Base-by-base conservation (phyloP, 1,140 invertebrate genomes). In the Macrobrachium nipponense region DNA sequence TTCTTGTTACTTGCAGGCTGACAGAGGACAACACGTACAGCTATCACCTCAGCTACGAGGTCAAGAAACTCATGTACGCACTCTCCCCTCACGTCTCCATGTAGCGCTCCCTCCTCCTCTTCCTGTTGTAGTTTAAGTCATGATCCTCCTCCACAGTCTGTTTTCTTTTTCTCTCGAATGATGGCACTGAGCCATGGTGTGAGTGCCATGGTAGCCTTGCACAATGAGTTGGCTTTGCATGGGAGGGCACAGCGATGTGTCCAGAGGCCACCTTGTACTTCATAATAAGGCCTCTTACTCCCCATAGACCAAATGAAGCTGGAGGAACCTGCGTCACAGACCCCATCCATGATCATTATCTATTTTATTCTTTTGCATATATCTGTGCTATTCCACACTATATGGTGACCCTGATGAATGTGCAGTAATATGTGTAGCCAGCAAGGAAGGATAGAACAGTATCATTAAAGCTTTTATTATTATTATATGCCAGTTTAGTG, bases 31-130 rank as follows among this genome's bases (percentile, higher is more conserved):
- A 94, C 95, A 88, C 86, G 87, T 88, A 89, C 89, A 90, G 86
- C 92, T 98, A 98, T 95, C 97, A 98, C 94, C 96, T 98, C 93
- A 96, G 97, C 94, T 98, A 98, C 94, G 97, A 98, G 97, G 97
- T 98, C 93, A 98, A 98, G 96, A 98, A 98, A 94, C 96, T 98
- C 94, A 98, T 98, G 97, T 98, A 98, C 94, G 96, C 95, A 94
- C 94, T 92, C 89, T 80, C 78, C 83, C 80, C 82, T 87, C 85
- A 87, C 85, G 85, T 87, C 81, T 87, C 85, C 66, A 70, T 80
- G 77, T 86, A 70, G 77, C 77, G 82, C 82, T 27, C 84, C 76
- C 68, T 80, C 76, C 66, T 72, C 82, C 43, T 78, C 76, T 61
- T 80, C 76, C 66, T 72, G 73, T 82, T 73, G 85, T 85, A 85